These are phyloP conservation scores for Umimayanthus kanabou DNA, from an alignment of 92 coral and sea anemone species.

Conservation along the genomic window DNA sequence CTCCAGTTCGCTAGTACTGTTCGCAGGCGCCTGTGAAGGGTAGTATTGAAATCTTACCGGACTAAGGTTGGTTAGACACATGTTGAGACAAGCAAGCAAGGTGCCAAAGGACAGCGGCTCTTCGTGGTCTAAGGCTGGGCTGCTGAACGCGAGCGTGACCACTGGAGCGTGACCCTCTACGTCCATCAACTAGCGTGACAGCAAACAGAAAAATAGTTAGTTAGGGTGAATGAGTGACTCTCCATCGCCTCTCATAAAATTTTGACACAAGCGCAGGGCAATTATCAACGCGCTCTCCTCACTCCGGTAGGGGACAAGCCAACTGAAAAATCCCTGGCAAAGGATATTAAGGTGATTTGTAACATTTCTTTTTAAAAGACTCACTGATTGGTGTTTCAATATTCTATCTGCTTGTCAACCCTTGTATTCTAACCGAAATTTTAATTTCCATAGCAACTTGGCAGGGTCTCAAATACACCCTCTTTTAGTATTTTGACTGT, in stretches of 20 bases:
- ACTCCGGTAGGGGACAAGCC: background rate
- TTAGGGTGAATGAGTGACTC: background rate
- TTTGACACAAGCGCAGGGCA: background rate
- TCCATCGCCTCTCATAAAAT: too few relatives aligned
- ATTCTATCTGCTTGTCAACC: too few relatives aligned
- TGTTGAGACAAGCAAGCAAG: conserved; percentile 87
- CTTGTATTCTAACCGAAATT: too few relatives aligned
- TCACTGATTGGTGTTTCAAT: too few relatives aligned
- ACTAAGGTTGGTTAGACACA: conserved; percentile 91
- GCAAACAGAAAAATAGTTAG: background rate
- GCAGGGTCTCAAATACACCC: too few relatives aligned
- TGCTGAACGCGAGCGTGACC: conserved; percentile 81
- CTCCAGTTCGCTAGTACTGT: too few relatives aligned
- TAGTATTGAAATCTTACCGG: conserved; percentile 60
- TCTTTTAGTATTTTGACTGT: too few relatives aligned
- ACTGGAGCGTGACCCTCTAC: conserved; percentile 89
- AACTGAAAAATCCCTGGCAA: background rate
- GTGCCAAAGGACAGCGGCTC: conserved; percentile 91
- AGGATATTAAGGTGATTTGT: too few relatives aligned
- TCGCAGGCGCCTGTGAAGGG: background rate
- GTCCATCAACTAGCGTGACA: conserved; percentile 80
- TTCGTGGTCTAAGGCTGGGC: conserved; percentile 93
- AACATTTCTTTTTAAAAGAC: too few relatives aligned
- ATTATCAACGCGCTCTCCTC: too few relatives aligned
- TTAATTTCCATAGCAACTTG: too few relatives aligned